Percentiles rank a stretch among this genome's conserved stretches.
These are phyloP conservation scores for Carassius gibelio DNA, from an alignment of 2,113 vertebrate species.

Conservation along the genomic window DNA sequence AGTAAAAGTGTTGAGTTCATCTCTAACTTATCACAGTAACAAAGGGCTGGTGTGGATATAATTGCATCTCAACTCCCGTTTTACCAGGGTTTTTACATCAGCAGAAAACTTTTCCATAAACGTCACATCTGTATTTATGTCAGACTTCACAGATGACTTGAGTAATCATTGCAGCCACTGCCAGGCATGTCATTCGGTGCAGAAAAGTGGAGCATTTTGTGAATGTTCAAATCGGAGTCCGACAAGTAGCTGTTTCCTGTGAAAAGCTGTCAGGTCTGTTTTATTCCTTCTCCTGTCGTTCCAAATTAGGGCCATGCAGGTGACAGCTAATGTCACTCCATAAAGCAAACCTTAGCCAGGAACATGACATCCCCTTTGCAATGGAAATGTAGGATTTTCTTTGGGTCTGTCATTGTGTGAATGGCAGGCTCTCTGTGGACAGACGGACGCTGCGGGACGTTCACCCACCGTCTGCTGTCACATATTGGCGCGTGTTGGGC, in stretches of 20 bases:
- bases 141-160: background rate
- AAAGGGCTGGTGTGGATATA: background rate
- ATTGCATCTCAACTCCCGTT: background rate
- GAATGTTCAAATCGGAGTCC: slow-evolving; percentile 3
- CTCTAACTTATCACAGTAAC: background rate
- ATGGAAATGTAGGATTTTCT: background rate
- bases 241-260: background rate
- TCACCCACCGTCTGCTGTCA: slow-evolving; percentile 52
- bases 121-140: slow-evolving; percentile 13
- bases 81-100: background rate
- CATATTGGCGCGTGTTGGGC: slow-evolving; percentile 48
- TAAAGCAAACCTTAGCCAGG: background rate
- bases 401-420: background rate
- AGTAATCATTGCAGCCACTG: background rate
- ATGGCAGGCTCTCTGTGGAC: slow-evolving; percentile 52
- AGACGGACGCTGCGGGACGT: slow-evolving; percentile 62
- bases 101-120: background rate
- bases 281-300: slow-evolving; percentile 36
- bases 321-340: background rate
- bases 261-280: background rate
- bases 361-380: background rate
- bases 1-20: background rate
- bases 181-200: background rate
- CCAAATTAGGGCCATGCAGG: background rate
- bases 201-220: background rate